These are phyloP conservation scores for Hyperopisus bebe DNA, from an alignment of 2,113 vertebrate species.

Conservation along the genomic window DNA sequence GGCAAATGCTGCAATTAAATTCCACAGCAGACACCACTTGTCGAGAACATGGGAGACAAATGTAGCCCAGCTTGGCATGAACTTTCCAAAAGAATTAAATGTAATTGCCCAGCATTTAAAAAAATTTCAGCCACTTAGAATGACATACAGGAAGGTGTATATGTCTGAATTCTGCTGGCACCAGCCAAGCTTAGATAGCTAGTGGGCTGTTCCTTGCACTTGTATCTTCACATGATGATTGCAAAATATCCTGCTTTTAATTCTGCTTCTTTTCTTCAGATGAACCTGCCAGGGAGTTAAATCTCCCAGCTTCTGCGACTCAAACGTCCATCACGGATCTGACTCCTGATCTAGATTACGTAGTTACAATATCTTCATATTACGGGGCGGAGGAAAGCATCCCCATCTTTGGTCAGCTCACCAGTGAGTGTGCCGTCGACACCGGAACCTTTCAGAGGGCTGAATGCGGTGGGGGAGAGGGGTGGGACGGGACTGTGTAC, in stretches of 20 bases:
- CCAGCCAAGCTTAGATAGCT: neutral
- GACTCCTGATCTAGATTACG: constrained; percentile 78
- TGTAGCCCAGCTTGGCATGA: neutral
- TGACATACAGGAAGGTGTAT: neutral
- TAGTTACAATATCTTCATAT: constrained; percentile 83
- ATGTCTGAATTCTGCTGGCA: neutral
- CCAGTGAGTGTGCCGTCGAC: constrained; percentile 70
- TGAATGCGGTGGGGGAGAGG: neutral
- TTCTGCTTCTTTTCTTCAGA: constrained; percentile 55
- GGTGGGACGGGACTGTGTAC: neutral
- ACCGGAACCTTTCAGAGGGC: too few species aligned
- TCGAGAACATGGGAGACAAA: neutral
- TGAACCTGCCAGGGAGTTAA: constrained; percentile 80
- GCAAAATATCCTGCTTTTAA: neutral
- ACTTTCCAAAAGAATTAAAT: neutral
- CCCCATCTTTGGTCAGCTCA: constrained; percentile 88
- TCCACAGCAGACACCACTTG: neutral
- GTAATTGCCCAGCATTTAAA: neutral
- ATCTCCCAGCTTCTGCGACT: constrained; percentile 68
- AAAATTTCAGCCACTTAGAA: neutral
- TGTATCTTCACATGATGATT: neutral
- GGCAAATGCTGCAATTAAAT: neutral
- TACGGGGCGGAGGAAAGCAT: constrained; percentile 80
- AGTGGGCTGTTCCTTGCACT: neutral
- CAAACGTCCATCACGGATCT: constrained; percentile 79